Evolutionary conservation across 2,113 vertebrate species (phyloP).

Genomic region (Platycercus adscitus): DNA sequence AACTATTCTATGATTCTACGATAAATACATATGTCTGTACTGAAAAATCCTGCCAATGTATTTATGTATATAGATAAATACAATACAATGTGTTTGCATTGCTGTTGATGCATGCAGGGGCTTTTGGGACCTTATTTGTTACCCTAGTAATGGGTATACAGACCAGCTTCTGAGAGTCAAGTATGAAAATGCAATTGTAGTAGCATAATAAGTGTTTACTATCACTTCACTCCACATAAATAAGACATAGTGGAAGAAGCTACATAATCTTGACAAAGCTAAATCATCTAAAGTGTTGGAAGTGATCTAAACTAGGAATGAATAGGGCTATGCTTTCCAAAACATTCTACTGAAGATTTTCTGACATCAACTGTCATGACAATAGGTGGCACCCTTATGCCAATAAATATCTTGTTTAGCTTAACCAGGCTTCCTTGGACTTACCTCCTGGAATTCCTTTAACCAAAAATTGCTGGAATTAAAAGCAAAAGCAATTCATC

Average conservation of each 20-base stretch:
- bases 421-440: not conserved
- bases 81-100: not conserved
- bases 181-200: not conserved
- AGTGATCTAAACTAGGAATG: not conserved
- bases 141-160: not conserved
- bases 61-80: not conserved
- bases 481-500: not conserved
- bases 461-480: not conserved
- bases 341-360: not conserved
- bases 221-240: not conserved
- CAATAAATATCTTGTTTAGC: constrained; percentile 15
- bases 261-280: not conserved
- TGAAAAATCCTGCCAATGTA: not conserved
- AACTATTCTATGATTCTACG: too few species aligned
- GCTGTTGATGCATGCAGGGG: not conserved
- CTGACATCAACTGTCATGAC: not conserved
- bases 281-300: not conserved
- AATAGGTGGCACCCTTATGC: constrained; percentile 61
- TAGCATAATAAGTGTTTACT: not conserved
- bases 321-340: not conserved
- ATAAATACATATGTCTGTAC: not conserved
- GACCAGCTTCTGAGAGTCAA: not conserved
- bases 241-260: not conserved
- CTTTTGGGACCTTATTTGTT: not conserved
- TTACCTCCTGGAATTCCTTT: not conserved